A percentile compares a stretch with the other conserved stretches of the same genome.
phyloP scores from a whole-genome alignment of 2,888 invertebrate genomes.

The Epirrhoe alternata region DNA sequence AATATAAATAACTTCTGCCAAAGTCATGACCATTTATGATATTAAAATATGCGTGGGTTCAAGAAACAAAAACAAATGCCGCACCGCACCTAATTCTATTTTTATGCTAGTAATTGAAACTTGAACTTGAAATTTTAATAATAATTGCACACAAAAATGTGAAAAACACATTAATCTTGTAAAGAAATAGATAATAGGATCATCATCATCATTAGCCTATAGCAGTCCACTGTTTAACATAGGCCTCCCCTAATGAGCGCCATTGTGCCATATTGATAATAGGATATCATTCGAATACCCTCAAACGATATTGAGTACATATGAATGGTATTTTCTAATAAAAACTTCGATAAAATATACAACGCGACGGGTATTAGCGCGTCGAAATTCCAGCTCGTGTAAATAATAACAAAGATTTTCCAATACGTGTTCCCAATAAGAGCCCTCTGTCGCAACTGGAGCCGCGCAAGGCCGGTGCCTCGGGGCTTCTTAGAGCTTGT shows the following conservation, averaged over 20 bases:
- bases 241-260: too few species aligned
- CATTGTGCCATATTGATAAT: too few species aligned
- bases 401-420: conserved; percentile 79
- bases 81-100: too few species aligned
- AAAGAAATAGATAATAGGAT: conserved; percentile 47
- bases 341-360: conserved; percentile 74
- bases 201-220: too few species aligned
- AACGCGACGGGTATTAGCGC: conserved; percentile 72
- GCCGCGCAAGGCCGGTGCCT: conserved; percentile 15
- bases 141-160: conserved; percentile 44
- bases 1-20: too few species aligned
- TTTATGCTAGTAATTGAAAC: neutral
- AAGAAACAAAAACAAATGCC: neutral
- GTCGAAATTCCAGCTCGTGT: conserved; percentile 67
- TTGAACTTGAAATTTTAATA: conserved; percentile 55
- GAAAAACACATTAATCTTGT: conserved; percentile 41
- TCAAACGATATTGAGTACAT: conserved; percentile 55
- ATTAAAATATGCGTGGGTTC: neutral
- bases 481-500: conserved; percentile 8
- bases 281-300: conserved; percentile 55
- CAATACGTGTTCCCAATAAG: conserved; percentile 71
- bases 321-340: conserved; percentile 74
- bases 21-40: too few species aligned
- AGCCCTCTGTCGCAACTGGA: conserved; percentile 38
- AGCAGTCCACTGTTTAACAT: too few species aligned